A percentile compares a stretch with the other conserved stretches of the same genome.
phyloP scores from a whole-genome alignment of 2,797 vertebrate genomes.

The Poeciliopsis turneri region DNA sequence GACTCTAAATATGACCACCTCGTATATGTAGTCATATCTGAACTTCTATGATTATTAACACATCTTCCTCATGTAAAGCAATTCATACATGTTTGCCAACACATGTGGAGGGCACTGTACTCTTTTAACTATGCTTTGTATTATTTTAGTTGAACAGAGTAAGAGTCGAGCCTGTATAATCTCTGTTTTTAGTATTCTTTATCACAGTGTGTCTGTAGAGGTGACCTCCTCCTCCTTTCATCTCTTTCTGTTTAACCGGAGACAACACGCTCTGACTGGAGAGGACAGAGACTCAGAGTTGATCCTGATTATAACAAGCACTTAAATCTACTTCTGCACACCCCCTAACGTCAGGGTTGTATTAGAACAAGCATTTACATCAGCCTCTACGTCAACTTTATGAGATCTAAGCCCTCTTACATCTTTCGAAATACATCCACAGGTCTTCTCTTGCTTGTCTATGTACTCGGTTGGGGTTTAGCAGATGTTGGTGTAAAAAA shows the following conservation, averaged over 20 bases:
- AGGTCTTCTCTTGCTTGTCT: constrained; percentile 32
- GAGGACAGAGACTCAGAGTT: constrained; percentile 62
- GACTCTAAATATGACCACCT: not conserved
- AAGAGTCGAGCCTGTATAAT: constrained; percentile 14
- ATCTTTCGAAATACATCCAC: constrained; percentile 64
- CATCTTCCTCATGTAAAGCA: not conserved
- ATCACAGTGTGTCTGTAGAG: constrained; percentile 61
- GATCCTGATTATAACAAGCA: constrained; percentile 79
- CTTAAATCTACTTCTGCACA: constrained; percentile 70
- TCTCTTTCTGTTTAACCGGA: constrained; percentile 68
- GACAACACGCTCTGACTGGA: constrained; percentile 62
- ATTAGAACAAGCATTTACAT: constrained; percentile 81
- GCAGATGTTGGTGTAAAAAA: constrained; percentile 28
- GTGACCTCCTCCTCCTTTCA: constrained; percentile 74
- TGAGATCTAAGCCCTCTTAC: constrained; percentile 77
- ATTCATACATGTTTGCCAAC: not conserved
- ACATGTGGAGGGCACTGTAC: not conserved
- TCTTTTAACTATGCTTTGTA: not conserved
- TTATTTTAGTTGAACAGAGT: not conserved
- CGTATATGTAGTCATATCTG: not conserved
- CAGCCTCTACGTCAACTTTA: constrained; percentile 67
- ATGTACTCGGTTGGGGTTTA: constrained; percentile 54
- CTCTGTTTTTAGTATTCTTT: constrained; percentile 49
- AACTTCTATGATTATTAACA: not conserved
- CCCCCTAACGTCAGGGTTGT: constrained; percentile 64